Conservation (phyloP, 2,888 invertebrate genomes). For the Eristalinus aeneus region DNA sequence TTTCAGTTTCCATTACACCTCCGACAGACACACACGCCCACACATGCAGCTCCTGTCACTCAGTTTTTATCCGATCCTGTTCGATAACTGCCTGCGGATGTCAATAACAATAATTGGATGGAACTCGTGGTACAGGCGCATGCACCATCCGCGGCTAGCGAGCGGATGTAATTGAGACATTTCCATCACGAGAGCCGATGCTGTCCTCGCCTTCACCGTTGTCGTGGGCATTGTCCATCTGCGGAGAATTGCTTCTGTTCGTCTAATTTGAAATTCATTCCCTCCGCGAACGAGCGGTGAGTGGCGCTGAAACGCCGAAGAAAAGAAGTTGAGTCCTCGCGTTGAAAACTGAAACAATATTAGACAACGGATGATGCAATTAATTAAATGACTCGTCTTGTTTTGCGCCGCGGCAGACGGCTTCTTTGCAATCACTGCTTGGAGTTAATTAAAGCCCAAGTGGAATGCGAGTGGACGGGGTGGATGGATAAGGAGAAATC, state of each 20-base stretch:
- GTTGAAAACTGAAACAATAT: slow-evolving; percentile 4
- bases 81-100: slow-evolving; percentile 63
- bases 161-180: slow-evolving; percentile 38
- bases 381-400: slow-evolving; percentile 34
- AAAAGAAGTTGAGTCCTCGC: not conserved
- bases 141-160: not conserved
- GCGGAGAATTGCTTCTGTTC: not conserved
- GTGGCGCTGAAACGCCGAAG: not conserved
- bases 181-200: not conserved
- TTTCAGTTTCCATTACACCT: slow-evolving; percentile 54
- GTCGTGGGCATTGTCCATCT: slow-evolving; percentile 10
- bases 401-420: not conserved
- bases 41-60: slow-evolving; percentile 38
- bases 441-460: slow-evolving; percentile 33
- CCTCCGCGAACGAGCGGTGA: not conserved
- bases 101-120: slow-evolving; percentile 67
- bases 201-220: slow-evolving; percentile 15
- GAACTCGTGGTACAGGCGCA: not conserved
- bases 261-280: slow-evolving; percentile 30
- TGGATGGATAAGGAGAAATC: not conserved
- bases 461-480: not conserved
- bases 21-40: not conserved
- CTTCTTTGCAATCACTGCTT: not conserved
- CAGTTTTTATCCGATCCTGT: slow-evolving; percentile 39
- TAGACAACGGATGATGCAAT: slow-evolving; percentile 31